Evolutionary conservation across 2,113 vertebrate genomes (phyloP).

Genomic region (Pithys albifrons): DNA sequence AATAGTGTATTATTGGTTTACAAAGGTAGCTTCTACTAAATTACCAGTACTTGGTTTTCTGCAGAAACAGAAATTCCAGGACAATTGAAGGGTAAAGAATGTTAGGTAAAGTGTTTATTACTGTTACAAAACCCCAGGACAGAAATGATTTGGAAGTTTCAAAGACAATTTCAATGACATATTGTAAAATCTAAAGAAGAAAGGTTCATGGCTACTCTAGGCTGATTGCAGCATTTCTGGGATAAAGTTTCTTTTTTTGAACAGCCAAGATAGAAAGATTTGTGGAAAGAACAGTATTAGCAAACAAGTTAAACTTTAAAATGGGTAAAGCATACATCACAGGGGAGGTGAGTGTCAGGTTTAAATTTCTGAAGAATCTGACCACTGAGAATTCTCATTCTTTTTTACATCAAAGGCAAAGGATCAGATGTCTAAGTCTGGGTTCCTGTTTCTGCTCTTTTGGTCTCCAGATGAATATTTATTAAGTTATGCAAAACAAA

Average conservation of each 20-base stretch:
- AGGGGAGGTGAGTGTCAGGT: background rate
- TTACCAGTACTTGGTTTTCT: background rate
- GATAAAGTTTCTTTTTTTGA: background rate
- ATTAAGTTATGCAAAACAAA: background rate
- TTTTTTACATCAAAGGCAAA: background rate
- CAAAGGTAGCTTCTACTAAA: background rate
- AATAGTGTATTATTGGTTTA: background rate
- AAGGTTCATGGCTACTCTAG: background rate
- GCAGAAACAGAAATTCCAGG: background rate
- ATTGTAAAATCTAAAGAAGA: background rate
- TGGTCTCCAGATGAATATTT: background rate
- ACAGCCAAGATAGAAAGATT: background rate
- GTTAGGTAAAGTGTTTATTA: background rate
- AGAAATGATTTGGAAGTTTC: background rate
- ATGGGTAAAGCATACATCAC: background rate
- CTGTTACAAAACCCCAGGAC: background rate
- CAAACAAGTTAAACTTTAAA: background rate
- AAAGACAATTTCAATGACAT: background rate
- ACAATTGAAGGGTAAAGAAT: background rate
- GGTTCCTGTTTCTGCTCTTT: background rate
- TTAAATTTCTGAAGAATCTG: background rate
- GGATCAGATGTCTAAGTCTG: background rate
- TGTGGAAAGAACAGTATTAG: background rate
- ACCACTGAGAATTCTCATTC: background rate
- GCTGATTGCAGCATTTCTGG: background rate